phyloP scores from a whole-genome alignment of 2,888 invertebrate species.

The Spisula subtruncata region DNA sequence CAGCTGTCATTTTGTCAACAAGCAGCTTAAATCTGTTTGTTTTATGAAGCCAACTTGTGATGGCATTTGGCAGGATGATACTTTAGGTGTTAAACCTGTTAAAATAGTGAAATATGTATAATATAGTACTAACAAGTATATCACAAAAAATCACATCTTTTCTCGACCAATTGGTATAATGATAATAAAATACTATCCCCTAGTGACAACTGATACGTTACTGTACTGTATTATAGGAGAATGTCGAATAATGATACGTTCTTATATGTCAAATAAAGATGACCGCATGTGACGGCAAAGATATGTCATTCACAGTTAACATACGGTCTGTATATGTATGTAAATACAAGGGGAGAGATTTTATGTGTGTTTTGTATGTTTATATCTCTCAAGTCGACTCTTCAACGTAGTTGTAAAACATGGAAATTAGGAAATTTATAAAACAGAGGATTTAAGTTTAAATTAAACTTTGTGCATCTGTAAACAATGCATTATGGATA shows the following conservation, averaged over 20 bases:
- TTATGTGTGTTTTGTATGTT: slow-evolving; percentile 5
- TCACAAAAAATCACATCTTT: neutral
- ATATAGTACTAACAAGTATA: neutral
- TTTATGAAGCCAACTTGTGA: neutral
- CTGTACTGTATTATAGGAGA: too few species aligned
- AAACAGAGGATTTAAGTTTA: neutral
- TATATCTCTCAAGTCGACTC: neutral
- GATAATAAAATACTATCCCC: neutral
- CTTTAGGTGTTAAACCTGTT: neutral
- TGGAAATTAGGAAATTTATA: neutral
- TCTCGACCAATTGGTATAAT: neutral
- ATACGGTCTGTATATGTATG: neutral
- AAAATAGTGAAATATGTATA: neutral
- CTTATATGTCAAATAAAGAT: slow-evolving; percentile 20
- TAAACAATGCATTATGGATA: neutral
- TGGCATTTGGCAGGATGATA: neutral
- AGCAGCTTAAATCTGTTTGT: neutral
- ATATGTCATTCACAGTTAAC: neutral
- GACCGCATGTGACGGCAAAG: neutral
- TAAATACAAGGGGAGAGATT: neutral
- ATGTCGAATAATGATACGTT: neutral
- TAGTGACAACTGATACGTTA: neutral
- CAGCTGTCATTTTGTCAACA: neutral
- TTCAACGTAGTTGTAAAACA: neutral
- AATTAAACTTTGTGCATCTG: neutral